A percentile compares a stretch with the other conserved stretches of the same genome.
These are phyloP conservation scores for Coendou prehensilis DNA, from an alignment of 2,797 vertebrate species.

Conservation along the genomic window DNA sequence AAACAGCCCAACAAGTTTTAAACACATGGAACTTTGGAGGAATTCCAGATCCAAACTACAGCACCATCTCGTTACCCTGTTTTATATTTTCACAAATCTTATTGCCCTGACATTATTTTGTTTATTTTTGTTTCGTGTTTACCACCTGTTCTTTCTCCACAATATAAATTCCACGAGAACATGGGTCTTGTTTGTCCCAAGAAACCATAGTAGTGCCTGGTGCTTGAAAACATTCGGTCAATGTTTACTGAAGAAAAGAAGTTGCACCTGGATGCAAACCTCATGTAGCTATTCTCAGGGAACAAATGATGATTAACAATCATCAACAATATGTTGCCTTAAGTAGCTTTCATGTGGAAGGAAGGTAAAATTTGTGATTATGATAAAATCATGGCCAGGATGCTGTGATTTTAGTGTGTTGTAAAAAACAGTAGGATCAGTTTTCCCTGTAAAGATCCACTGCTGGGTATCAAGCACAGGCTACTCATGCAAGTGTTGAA, in stretches of 20 bases:
- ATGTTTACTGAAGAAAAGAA: background rate
- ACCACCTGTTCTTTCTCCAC: background rate
- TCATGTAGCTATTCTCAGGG: background rate
- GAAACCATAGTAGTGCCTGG: background rate
- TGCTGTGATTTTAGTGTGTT: background rate
- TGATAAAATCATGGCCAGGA: background rate
- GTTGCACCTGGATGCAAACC: background rate
- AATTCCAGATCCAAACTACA: background rate
- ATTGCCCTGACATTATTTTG: background rate
- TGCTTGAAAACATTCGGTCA: constrained; percentile 7
- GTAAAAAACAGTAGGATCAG: background rate
- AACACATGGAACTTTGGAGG: background rate
- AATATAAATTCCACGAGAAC: background rate
- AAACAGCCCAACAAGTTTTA: background rate
- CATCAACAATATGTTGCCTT: background rate
- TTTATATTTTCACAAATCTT: background rate
- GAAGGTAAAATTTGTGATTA: background rate
- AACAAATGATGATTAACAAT: background rate
- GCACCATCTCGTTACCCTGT: background rate
- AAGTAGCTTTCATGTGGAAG: background rate
- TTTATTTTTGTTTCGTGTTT: constrained; percentile 26
- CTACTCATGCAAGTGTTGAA: background rate
- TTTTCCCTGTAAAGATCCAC: background rate
- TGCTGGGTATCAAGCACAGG: background rate
- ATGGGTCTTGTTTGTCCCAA: background rate